These are phyloP conservation scores for Onychostoma macrolepis DNA, from an alignment of 2,113 vertebrate species.

Conservation along the genomic window DNA sequence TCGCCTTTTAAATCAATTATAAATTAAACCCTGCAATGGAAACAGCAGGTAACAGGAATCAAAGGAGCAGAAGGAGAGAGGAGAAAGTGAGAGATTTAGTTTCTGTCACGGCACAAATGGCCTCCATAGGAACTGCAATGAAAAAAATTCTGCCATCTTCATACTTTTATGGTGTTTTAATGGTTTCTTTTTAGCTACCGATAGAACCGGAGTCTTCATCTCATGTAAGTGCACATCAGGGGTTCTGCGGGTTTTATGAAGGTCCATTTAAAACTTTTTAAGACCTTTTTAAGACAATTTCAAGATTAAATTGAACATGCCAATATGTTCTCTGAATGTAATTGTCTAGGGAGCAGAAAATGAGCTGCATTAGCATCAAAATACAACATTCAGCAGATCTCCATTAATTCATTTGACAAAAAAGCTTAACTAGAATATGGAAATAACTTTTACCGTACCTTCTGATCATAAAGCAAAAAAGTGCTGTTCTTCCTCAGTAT, in stretches of 20 bases:
- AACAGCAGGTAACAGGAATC: conserved; percentile 38
- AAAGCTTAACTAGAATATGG: neutral
- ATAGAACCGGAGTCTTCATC: neutral
- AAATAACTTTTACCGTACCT: neutral
- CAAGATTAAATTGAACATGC: neutral
- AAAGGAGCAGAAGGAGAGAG: conserved; percentile 12
- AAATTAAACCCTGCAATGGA: conserved; percentile 51
- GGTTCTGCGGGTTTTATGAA: neutral
- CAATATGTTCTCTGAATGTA: neutral
- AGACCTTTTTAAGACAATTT: neutral
- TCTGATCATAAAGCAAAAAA: neutral
- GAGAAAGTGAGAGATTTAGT: conserved; percentile 25
- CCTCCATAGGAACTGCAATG: neutral
- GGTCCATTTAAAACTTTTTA: neutral
- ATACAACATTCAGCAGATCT: neutral
- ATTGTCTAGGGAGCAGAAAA: neutral
- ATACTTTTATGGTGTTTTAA: neutral
- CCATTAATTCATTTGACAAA: neutral
- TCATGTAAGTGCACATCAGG: neutral
- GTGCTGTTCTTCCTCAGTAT: neutral
- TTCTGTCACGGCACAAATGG: neutral
- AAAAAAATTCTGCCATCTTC: neutral
- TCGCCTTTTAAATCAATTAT: conserved; percentile 55
- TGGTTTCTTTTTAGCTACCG: neutral
- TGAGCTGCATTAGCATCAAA: neutral